Evolutionary conservation across 2,888 invertebrate genomes (phyloP), one percentile per base, ranked within the genome.

Genomic region (Coecobrya sp.): DNA sequence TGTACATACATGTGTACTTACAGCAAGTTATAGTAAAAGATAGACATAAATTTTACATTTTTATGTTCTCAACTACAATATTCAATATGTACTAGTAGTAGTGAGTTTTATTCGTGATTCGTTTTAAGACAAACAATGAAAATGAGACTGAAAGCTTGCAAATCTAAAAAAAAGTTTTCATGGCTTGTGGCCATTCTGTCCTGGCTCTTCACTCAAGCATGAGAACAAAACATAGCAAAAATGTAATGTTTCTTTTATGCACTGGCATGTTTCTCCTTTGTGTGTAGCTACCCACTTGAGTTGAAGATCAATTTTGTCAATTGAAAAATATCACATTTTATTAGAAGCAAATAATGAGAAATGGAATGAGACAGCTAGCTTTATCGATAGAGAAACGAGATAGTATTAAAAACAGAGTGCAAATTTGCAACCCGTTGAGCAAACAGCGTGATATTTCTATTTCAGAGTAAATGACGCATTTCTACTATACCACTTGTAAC

Each of bases 181-280:
- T 86, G 86, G 91, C 89, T 90, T 84, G 68, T 91, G 79, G 81
- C 86, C 79, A 79, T 79, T 86, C 84, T 85, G 89, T 85, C 85
- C 91, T 91, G 86, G 52, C 86, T 86, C 86, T 81, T 81, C 86
- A 81, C 81, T 91, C 86, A 86, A 52, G 42, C 91, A 65, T 86
- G 85, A 73, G 8, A 49, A 19, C 59, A 59, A 16, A 36, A 36
- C n/a, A 68, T 19, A 19, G n/a, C 59, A 19, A 59, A 59, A 59
- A 19, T 19, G 19, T 59, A 2, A 19, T 36, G 36, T 36, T 36
- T 36, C 36, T 36, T 36, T 36, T 36, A 36, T 36, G 2, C 36
- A 36, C 3, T 7, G 36, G 36, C 7, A 36, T n/a, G n/a, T n/a
- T n/a, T n/a, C 36, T 36, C 7, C 36, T 36, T 2, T 36, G 36